These are phyloP conservation scores for Camponotus pennsylvanicus DNA, from an alignment of 1,140 invertebrate genomes.

Conservation along the genomic window DNA sequence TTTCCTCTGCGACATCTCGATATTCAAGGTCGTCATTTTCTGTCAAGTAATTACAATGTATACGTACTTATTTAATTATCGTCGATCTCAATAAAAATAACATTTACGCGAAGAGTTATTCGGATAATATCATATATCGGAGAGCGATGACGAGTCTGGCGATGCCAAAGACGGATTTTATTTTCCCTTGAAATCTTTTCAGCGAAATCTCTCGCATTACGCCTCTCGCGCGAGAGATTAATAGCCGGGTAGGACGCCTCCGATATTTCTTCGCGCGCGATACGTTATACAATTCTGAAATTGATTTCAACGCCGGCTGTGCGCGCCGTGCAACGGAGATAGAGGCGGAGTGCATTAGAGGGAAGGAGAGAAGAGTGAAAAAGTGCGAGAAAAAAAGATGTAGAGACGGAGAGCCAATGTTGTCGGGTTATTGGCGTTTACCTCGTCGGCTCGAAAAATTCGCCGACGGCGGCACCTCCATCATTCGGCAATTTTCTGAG, in stretches of 20 bases:
- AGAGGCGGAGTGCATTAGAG: background rate
- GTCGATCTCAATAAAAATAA: background rate
- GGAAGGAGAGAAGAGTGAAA: background rate
- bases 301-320: constrained; percentile 58
- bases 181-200: constrained; percentile 29
- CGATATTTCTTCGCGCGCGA: constrained; percentile 40
- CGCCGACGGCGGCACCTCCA: constrained; percentile 58
- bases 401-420: constrained; percentile 2
- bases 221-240: constrained; percentile 42
- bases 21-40: background rate
- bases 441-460: constrained; percentile 52
- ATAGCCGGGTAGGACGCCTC: constrained; percentile 18
- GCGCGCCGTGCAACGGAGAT: background rate
- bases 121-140: background rate
- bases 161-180: background rate
- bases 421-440: constrained; percentile 55
- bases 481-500: constrained; percentile 57
- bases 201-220: constrained; percentile 6
- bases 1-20: constrained; percentile 1
- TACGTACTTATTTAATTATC: background rate
- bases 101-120: background rate
- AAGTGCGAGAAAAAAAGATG: background rate
- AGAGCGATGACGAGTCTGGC: background rate
- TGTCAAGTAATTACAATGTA: background rate
- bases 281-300: constrained; percentile 56